Conservation (phyloP, 2,797 vertebrate genomes). For the Sciurus vulgaris region DNA sequence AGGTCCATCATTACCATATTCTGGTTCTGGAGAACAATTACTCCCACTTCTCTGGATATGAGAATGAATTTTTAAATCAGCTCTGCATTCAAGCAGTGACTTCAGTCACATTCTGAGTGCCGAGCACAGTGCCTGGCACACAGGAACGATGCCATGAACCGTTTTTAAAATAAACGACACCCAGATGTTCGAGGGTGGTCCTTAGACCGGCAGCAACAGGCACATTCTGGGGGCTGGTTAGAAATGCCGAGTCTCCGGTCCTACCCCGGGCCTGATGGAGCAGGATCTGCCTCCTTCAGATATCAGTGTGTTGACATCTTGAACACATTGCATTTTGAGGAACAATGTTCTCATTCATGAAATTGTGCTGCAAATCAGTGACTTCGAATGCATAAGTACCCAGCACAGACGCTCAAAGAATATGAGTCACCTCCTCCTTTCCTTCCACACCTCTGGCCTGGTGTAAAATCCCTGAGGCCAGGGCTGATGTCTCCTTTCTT, state of each 20-base stretch:
- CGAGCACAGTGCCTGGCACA: neutral
- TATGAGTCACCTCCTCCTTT: neutral
- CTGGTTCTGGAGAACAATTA: neutral
- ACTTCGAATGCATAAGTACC: neutral
- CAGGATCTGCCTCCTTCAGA: neutral
- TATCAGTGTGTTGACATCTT: too few relatives aligned
- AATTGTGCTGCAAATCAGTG: neutral
- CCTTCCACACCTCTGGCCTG: neutral
- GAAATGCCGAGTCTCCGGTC: neutral
- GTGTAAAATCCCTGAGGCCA: neutral
- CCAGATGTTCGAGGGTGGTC: neutral
- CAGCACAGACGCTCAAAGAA: neutral
- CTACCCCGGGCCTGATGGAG: neutral
- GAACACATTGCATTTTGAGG: neutral
- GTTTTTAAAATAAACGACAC: neutral
- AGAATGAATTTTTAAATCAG: neutral
- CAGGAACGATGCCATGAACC: neutral
- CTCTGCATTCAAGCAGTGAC: neutral
- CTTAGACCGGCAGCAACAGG: neutral
- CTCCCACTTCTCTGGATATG: neutral
- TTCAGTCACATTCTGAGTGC: neutral
- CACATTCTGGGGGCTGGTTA: neutral
- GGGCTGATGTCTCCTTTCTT: neutral
- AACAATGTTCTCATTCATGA: neutral
- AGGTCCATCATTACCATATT: neutral